Evolutionary conservation across 2,113 vertebrate genomes (phyloP), one percentile per base, ranked within the genome.

Genomic region (Tetrao urogallus): DNA sequence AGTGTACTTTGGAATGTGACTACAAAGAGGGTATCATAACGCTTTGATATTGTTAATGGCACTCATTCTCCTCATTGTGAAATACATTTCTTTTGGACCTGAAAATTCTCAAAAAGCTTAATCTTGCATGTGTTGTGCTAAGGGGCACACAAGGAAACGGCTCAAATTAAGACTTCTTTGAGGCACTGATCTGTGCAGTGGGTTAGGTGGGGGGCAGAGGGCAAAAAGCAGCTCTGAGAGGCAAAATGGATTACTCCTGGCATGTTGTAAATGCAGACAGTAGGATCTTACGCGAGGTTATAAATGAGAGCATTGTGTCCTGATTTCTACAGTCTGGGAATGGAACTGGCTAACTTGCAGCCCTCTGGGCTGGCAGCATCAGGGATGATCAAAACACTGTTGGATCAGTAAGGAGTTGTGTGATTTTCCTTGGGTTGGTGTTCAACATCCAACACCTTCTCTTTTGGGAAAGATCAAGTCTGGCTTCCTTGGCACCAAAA

Each of bases 21-120:
- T 65, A 77, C 58, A 78, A 93, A 86, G 89, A 65, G 40, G 22
- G 42, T 70, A 85, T 85, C 73, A 50, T 70, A 40, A 5, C 3
- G 9, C 85, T 93, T 87, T 92, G 83, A 57, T 89, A 67, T 58
- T 92, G 75, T 71, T 60, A 91, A 77, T 40, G 78, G 63, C 15
- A 32, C 50, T 73, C 27, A 28, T 81, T 73, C 25, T 77, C 48
- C 60, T 69, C 48, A 45, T 82, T 86, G 81, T 70, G 74, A 86
- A 93, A 90, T 66, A n/a, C 0, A 3, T 70, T 65, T 52, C 36
- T 75, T 89, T 89, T 95, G 69, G 86, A 82, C n/a, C 34, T 40
- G 40, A 20, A 93, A 89, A 92, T 54, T 58, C 21, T 74, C 63
- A 38, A 70, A 64, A 82, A 85, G 43, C 89, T 69, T 83, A 42